Percentiles rank a stretch among this genome's conserved stretches.
Conservation (phyloP, 2,797 vertebrate species). For the Thamnophis elegans region DNA sequence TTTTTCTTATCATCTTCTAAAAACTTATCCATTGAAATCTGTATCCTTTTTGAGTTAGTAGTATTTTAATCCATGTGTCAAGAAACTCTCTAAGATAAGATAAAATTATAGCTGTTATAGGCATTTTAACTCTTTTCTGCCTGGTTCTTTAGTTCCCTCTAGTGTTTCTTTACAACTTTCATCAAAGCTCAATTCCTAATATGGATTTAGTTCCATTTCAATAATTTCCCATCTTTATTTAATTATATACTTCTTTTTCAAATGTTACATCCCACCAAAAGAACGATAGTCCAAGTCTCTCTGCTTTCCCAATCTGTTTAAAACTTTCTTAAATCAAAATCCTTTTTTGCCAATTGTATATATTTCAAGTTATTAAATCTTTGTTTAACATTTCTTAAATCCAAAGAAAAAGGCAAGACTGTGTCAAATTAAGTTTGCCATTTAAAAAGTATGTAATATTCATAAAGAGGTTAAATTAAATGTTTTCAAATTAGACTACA, state of each 20-base stretch:
- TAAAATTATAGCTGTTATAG: background rate
- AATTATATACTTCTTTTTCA: background rate
- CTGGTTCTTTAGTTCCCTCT: background rate
- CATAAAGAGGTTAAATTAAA: background rate
- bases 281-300: background rate
- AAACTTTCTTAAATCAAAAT: background rate
- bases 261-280: background rate
- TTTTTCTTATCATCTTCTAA: background rate
- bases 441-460: background rate
- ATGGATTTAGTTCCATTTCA: background rate
- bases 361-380: background rate
- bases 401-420: background rate
- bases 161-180: background rate
- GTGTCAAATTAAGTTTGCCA: background rate
- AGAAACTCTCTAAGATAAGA: background rate
- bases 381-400: background rate
- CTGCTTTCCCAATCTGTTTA: background rate
- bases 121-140: background rate
- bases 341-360: background rate
- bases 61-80: background rate
- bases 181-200: background rate
- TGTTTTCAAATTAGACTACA: background rate
- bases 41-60: background rate
- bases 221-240: background rate
- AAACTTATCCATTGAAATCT: background rate